These are phyloP conservation scores for Hippocampus comes DNA, from an alignment of 2,113 vertebrate genomes.

Conservation along the genomic window DNA sequence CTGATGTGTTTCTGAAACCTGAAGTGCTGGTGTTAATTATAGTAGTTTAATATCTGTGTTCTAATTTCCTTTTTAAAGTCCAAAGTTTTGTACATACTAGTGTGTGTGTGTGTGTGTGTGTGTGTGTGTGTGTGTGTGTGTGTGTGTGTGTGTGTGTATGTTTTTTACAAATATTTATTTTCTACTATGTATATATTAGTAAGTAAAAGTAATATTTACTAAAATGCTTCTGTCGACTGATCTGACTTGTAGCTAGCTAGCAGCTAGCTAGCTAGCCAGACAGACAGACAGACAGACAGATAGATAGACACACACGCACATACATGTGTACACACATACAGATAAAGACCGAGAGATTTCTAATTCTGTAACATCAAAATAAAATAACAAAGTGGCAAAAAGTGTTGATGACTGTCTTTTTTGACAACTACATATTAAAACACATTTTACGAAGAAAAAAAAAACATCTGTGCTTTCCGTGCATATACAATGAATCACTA, in stretches of 20 bases:
- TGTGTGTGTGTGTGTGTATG: slow-evolving; percentile 61
- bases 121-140: slow-evolving; percentile 49
- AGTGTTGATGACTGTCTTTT: neutral
- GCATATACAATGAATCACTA: too few species aligned
- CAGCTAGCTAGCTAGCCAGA: too few species aligned
- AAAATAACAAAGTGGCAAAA: slow-evolving; percentile 59
- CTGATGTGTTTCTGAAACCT: slow-evolving; percentile 1
- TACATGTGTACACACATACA: too few species aligned
- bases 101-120: slow-evolving; percentile 46
- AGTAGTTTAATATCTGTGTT: slow-evolving; percentile 26
- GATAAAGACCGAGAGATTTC: slow-evolving; percentile 63
- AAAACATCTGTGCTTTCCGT: too few species aligned
- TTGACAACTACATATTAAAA: too few species aligned
- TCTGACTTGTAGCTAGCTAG: slow-evolving; percentile 21
- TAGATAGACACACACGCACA: too few species aligned
- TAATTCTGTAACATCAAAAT: slow-evolving; percentile 84
- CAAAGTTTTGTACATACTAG: slow-evolving; percentile 88
- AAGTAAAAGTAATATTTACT: slow-evolving; percentile 85
- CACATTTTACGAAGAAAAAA: too few species aligned
- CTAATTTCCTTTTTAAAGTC: slow-evolving; percentile 75
- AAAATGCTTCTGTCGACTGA: slow-evolving; percentile 71
- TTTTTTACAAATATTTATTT: slow-evolving; percentile 93
- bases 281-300: too few species aligned
- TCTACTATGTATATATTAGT: slow-evolving; percentile 87
- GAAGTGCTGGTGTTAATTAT: slow-evolving; percentile 52